A percentile compares a stretch with the other conserved stretches of the same genome.
These are phyloP conservation scores for Loripinus fragilis DNA, from an alignment of 2,888 invertebrate genomes.

Conservation along the genomic window DNA sequence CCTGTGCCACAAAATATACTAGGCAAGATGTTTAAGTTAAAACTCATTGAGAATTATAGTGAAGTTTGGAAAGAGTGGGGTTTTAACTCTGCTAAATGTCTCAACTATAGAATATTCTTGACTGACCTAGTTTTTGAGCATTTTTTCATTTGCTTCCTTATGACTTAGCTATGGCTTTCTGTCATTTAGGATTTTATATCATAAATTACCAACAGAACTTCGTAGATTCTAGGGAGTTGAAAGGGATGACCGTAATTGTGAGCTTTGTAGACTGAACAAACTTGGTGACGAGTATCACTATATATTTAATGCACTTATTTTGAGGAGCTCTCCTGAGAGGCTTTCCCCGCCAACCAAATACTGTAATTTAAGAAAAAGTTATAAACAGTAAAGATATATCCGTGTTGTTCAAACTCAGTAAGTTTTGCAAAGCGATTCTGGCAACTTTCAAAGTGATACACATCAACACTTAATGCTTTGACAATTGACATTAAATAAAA, in stretches of 20 bases:
- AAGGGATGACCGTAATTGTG: neutral
- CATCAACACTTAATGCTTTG: no score
- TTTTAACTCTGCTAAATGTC: neutral
- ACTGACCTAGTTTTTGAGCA: neutral
- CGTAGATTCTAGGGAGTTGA: neutral
- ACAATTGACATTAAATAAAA: no score
- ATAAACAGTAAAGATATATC: no score
- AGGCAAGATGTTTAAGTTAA: neutral
- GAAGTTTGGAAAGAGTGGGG: neutral
- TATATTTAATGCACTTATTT: neutral
- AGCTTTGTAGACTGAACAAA: neutral
- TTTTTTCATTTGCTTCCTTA: neutral
- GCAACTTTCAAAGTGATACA: no score
- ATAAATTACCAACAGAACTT: neutral
- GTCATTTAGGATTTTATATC: neutral
- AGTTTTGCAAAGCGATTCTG: no score
- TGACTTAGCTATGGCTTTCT: neutral
- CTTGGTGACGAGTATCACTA: slow-evolving; percentile 4
- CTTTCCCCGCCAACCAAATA: no score
- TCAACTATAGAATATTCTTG: neutral
- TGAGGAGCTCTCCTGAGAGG: neutral
- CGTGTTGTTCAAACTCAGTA: no score
- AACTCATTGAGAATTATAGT: neutral
- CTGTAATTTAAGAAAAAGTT: no score
- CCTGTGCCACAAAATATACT: neutral